phyloP scores from a whole-genome alignment of 2,888 invertebrate genomes.

The Opisthograptis luteolata region DNA sequence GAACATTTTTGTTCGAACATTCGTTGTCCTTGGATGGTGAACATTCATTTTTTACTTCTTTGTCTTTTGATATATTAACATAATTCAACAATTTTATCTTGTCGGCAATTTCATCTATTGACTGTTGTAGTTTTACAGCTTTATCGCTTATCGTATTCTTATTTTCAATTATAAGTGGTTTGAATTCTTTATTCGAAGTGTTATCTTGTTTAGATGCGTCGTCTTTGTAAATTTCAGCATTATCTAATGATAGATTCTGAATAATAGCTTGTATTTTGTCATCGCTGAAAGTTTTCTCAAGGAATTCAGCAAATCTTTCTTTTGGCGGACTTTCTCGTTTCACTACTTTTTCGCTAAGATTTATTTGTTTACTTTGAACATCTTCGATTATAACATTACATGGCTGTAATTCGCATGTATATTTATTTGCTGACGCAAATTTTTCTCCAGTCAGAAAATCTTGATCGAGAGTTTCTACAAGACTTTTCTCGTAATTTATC shows the following conservation, averaged over 20 bases:
- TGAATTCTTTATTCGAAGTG: slow-evolving; percentile 38
- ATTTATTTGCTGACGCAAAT: not conserved
- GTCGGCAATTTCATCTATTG: slow-evolving; percentile 60
- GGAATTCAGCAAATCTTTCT: slow-evolving; percentile 72
- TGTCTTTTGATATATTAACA: slow-evolving; percentile 33
- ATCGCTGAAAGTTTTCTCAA: slow-evolving; percentile 76
- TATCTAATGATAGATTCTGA: slow-evolving; percentile 72
- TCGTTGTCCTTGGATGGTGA: slow-evolving; percentile 1
- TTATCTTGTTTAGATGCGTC: slow-evolving; percentile 39
- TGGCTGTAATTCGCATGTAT: not conserved
- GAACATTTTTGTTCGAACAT: slow-evolving; percentile 10
- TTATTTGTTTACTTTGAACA: slow-evolving; percentile 47
- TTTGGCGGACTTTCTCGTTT: slow-evolving; percentile 76
- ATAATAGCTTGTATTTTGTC: slow-evolving; percentile 77
- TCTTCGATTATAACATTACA: slow-evolving; percentile 41
- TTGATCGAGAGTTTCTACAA: not conserved
- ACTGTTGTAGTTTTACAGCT: slow-evolving; percentile 50
- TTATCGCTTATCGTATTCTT: slow-evolving; percentile 50
- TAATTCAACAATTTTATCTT: slow-evolving; percentile 53
- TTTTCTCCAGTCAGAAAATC: not conserved
- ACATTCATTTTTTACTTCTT: slow-evolving; percentile 30
- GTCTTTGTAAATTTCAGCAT: slow-evolving; percentile 48
- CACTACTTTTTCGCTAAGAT: slow-evolving; percentile 39
- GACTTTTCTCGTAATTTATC: not conserved
- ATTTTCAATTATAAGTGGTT: slow-evolving; percentile 41